Evolutionary conservation across 1,140 invertebrate species (phyloP).

Genomic region (Drosophila oshimai): DNA sequence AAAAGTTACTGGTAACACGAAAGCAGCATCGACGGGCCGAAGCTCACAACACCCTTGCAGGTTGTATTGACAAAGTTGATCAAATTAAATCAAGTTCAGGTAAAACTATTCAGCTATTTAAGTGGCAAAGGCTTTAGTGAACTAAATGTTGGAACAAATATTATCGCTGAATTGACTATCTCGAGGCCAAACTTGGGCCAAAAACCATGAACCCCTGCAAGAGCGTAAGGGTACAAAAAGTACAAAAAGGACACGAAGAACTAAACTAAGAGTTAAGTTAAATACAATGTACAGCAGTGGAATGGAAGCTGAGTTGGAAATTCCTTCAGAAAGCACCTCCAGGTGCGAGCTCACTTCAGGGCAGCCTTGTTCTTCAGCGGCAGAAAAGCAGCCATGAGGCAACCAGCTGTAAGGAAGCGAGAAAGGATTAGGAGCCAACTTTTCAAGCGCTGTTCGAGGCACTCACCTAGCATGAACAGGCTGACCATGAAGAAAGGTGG

Average conservation of each 20-base stretch:
- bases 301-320: not conserved
- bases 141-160: not conserved
- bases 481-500: constrained; percentile 77
- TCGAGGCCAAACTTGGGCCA: not conserved
- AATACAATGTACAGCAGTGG: constrained; percentile 32
- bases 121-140: not conserved
- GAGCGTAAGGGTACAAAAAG: not conserved
- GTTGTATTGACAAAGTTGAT: not conserved
- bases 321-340: not conserved
- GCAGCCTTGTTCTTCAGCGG: constrained; percentile 69
- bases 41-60: not conserved
- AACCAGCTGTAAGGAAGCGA: constrained; percentile 40
- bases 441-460: too few relatives aligned
- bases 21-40: not conserved
- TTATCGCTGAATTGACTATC: not conserved
- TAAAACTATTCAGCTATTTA: too few relatives aligned
- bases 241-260: not conserved
- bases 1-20: not conserved
- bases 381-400: constrained; percentile 62
- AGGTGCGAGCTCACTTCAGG: constrained; percentile 47
- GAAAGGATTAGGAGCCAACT: not conserved
- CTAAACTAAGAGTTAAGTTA: constrained; percentile 31
- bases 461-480: constrained; percentile 72
- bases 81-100: too few relatives aligned
- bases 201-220: not conserved